Evolutionary conservation across 2,113 vertebrate species (phyloP), one percentile per base, ranked within the genome.

Genomic region (Gallinago undulata): DNA sequence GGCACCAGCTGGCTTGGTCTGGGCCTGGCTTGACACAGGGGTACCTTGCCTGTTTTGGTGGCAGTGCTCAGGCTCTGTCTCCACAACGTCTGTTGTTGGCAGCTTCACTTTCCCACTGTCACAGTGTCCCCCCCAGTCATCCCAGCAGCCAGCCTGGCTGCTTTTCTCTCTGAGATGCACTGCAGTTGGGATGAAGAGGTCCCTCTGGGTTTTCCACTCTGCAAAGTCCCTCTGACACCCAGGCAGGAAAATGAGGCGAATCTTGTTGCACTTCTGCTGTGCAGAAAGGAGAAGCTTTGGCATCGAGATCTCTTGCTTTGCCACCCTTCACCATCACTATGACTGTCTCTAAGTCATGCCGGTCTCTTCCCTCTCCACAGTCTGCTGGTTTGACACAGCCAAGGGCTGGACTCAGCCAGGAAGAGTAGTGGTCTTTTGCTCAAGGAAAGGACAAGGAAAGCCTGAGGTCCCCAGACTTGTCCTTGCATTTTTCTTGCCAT

Each of bases 101-200:
- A 69, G 30, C 62, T 67, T 78, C 56, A 3, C 51, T 67, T 88
- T 77, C 48, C 35, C 24, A 0, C 60, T 66, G 31, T 51, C 35
- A 7, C 4, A 1, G 39, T 47, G 41, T 76, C 2, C 50, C 31
- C 31, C 6, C 0, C 1, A 0, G 41, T 31, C 67, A 57, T 33
- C 1, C 4, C 59, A 27, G 67, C 5, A 14, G 41, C n/a, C 47
- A 67, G 37, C 53, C 59, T 62, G 50, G 21, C 74, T 63, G 67
- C 64, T 67, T 50, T 79, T 77, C 47, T 25, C n/a, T 60, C 45
- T 23, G 22, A 41, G 57, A 55, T 19, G 47, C 45, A 11, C 16
- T 70, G 37, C 67, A 43, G 21, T 9, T 2, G 7, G 55, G 50
- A 33, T 30, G 1, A 5, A 68, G 62, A 80, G 31, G 12, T 13